Evolutionary conservation across 2,888 invertebrate species (phyloP).

Genomic region (Ischnus inquisitorius): DNA sequence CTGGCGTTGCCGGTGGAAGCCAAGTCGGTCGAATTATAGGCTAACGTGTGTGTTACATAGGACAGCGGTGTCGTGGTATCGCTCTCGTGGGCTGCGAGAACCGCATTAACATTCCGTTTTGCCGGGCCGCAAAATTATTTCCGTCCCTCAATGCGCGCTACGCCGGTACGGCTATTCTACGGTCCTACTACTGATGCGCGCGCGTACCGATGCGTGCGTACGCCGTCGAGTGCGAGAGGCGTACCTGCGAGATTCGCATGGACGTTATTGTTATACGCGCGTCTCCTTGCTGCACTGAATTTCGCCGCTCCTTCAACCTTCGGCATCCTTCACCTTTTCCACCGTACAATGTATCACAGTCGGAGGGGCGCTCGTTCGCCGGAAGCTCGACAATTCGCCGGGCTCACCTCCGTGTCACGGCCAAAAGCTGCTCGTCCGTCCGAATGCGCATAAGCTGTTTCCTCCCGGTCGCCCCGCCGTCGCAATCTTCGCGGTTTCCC

Average conservation of each 20-base stretch:
- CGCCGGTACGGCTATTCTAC: constrained; percentile 6
- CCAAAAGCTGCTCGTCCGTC: constrained; percentile 65
- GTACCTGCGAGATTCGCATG: constrained; percentile 21
- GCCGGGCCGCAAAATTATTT: constrained; percentile 78
- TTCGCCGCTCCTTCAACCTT: background rate
- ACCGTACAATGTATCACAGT: constrained; percentile 4
- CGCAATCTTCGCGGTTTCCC: background rate
- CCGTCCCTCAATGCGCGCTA: constrained; percentile 69
- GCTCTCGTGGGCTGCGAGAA: constrained; percentile 70
- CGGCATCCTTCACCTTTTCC: constrained; percentile 27
- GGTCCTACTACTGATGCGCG: background rate
- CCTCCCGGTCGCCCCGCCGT: background rate
- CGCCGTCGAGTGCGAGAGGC: constrained; percentile 2
- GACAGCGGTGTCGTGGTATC: constrained; percentile 20
- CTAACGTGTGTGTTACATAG: constrained; percentile 1
- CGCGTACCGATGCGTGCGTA: background rate
- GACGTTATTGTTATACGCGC: constrained; percentile 29
- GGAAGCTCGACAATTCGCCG: constrained; percentile 67
- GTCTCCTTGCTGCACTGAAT: background rate
- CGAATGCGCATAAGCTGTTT: constrained; percentile 53
- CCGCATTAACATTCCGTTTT: constrained; percentile 80
- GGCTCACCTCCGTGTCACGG: constrained; percentile 66
- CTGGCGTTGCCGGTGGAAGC: background rate
- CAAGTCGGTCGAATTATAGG: constrained; percentile 1
- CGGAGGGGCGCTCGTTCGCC: constrained; percentile 18